Base-by-base conservation (phyloP, 2,797 vertebrate genomes). In the Mallotus villosus region DNA sequence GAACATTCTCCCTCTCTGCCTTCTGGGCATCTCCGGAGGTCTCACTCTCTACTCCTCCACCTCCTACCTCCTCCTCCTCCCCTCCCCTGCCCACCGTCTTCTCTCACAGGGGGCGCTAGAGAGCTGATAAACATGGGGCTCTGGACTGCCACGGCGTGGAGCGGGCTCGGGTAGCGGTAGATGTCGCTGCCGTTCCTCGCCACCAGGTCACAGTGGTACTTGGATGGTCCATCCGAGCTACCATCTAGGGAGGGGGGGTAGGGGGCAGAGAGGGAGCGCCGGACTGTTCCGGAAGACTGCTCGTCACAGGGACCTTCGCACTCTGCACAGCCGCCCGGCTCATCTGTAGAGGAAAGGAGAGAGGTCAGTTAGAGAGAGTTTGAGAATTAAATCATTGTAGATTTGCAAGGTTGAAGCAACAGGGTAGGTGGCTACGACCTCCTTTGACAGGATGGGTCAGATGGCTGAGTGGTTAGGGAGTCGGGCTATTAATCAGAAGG, bases 111-210 rank as follows among this genome's bases (percentile, higher is more conserved):
- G 22, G 37, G 64, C 19, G 89, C 86, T 76, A 92, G 78, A 21
- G 91, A 93, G 0, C 95, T 93, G 21, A 95, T 92, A 81, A 95
- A 95, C 84, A 92, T 91, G 0, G 95, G 95, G 77, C 94, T 96
- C 85, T 97, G 96, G 70, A 96, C 92, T 0, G 94, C 95, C 55
- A 96, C 94, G 0, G 96, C 94, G 0, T 97, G 95, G 62, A 97
- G 94, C 0, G 96, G 97, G 70, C 95, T 98, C 1, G 95, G 95
- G 76, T 97, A 97, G 64, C 94, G 93, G 82, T 94, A 97, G 16
- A 97, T 78, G 0, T 97, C 95, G 1, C 81, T 94, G 75, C 94
- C 92, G 0, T 95, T 97, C 85, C 92, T 94, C 77, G 93, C 93
- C 80, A 97, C 91, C 77, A 96, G 91, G 85, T 95, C 95, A 0